phyloP scores from a whole-genome alignment of 2,888 invertebrate species.

The Andricus curvator region DNA sequence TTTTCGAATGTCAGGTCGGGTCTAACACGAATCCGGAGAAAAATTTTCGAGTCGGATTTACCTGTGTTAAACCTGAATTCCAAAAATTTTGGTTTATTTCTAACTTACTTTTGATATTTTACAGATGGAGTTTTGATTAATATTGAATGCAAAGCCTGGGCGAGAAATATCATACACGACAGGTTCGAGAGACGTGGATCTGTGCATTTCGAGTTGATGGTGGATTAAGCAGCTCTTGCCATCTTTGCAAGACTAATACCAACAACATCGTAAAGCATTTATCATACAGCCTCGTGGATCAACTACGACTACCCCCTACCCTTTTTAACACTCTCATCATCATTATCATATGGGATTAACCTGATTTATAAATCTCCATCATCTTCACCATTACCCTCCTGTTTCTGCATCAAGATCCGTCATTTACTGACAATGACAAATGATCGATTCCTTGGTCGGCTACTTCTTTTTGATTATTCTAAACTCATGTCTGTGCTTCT shows the following conservation, averaged over 20 bases:
- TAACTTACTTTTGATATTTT: constrained; percentile 58
- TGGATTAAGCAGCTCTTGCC: constrained; percentile 83
- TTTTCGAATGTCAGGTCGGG: too few species aligned
- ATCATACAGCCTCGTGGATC: constrained; percentile 53
- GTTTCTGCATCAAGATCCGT: neutral
- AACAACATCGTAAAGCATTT: constrained; percentile 58
- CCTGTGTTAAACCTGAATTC: too few species aligned
- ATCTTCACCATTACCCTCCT: neutral
- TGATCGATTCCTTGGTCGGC: neutral
- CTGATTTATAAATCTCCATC: neutral
- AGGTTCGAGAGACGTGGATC: constrained; percentile 93
- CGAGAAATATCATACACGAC: constrained; percentile 92
- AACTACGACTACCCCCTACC: constrained; percentile 56
- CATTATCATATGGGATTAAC: constrained; percentile 39
- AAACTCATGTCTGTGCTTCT: neutral
- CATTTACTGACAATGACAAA: constrained; percentile 8
- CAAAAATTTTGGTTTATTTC: neutral
- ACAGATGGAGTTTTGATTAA: constrained; percentile 93
- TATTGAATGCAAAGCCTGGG: constrained; percentile 97
- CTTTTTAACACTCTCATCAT: constrained; percentile 48
- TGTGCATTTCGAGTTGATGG: constrained; percentile 96
- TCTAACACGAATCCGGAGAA: too few species aligned
- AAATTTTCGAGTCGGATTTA: too few species aligned
- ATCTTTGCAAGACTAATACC: constrained; percentile 60
- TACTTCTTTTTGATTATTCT: constrained; percentile 1